Base-by-base conservation (phyloP, 2,113 vertebrate genomes). In the Pipra filicauda region DNA sequence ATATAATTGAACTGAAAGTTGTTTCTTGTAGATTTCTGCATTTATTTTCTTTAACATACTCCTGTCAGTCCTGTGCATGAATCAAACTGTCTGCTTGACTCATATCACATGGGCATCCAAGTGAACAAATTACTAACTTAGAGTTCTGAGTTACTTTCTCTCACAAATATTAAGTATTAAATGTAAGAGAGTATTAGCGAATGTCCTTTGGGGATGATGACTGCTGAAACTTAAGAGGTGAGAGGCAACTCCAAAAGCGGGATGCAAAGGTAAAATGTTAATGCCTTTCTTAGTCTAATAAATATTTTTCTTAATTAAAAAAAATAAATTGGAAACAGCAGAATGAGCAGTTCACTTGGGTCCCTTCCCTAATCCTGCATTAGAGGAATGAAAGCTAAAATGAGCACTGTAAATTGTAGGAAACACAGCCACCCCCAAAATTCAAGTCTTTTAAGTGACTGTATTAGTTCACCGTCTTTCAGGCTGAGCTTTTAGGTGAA, bases 51-150 rank as follows among this genome's bases (percentile, higher is more conserved):
- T 81, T 55, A 65, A 96, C 62, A 46, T 97, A 74, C 39, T 97
- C 81, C 83, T 88, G 39, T 97, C 94, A 97, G 95, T 96, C 91
- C 89, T 96, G 82, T 95, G 91, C 88, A 79, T 97, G 90, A 90
- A 78, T 95, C 48, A 67, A 4, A 44, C 55, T 28, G 2, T 35
- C 49, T 95, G 80, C 76, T 87, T 89, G 72, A 93, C 88, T 95
- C 59, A 18, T 94, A 69, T 61, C 37, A 88, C 43, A 23, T n/a
- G 71, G 74, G 59, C 73, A 64, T 96, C 77, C 87, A 87, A 79
- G 52, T 94, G 95, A 95, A 97, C 89, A 97, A 97, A 93, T 96
- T 79, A 92, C 82, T 96, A 91, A 91, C 26, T 61, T 78, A 26
- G 33, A 64, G 46, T 85, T 96, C 33, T 52, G 35, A 75, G 58